Base-by-base conservation (phyloP, 1,140 invertebrate genomes). In the Apolygus lucorum region DNA sequence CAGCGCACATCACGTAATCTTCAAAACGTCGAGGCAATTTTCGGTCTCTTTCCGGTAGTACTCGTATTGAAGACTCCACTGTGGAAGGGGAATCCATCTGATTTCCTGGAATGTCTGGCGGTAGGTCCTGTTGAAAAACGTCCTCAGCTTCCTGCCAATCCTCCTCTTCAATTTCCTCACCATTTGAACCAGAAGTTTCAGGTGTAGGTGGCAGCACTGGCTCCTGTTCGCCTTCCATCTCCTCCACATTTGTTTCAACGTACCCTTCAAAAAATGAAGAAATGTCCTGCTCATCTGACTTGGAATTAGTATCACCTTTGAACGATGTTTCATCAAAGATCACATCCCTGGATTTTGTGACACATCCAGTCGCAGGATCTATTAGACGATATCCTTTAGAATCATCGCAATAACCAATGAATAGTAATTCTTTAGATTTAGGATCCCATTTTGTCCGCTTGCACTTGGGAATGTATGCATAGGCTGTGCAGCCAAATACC, bases 381-480 rank as follows among this genome's bases (percentile, higher is more conserved):
- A 22, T 26, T n/a, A 70, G 22, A 14, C 59, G 54, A 22, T 70
- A 70, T 11, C 2, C 1, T n/a, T 67, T 69, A 11, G 59, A 29
- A 73, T 25, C 64, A 49, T 49, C 34, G 34, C 34, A 49, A 49
- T 17, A 49, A n/a, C n/a, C n/a, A 49, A 49, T 49, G 34, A 74
- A 67, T 2, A 66, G 29, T 63, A 62, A 67, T 66, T 68, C 64
- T 13, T 73, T n/a, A 1, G 67, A 22, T 27, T 66, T 54, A 21
- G 70, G 68, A 2, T 71, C 42, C 29, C 72, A 70, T 29, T 73
- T 73, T 29, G 42, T 63, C 21, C 14, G 54, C 11, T n/a, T 70
- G 0, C 71, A 68, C 68, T 70, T 74, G 70, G 1, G 73, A 70
- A n/a, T n/a, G n/a, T 14, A n/a, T 11, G 29, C 73, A 70, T 67